Conservation (phyloP, 2,888 invertebrate genomes). For the Athalia cordata region DNA sequence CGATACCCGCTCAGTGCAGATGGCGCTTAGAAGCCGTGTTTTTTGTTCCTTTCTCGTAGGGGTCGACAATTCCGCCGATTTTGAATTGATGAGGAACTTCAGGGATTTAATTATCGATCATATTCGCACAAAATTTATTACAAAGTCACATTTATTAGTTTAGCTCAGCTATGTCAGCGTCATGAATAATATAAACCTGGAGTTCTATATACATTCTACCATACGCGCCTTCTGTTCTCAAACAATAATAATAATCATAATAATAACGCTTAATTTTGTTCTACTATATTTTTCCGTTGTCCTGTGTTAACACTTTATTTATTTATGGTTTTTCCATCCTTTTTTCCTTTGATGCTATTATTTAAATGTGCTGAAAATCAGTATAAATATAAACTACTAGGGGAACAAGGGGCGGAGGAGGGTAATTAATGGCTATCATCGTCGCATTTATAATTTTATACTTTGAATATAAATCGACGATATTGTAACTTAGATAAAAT, state of each 20-base stretch:
- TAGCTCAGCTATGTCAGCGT: constrained; percentile 63
- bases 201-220: constrained; percentile 68
- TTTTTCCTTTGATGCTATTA: constrained; percentile 46
- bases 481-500: constrained; percentile 62
- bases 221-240: constrained; percentile 47
- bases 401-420: constrained; percentile 36
- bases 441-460: constrained; percentile 58
- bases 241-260: constrained; percentile 34
- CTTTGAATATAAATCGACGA: constrained; percentile 55
- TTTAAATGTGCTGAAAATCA: constrained; percentile 66
- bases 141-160: constrained; percentile 69
- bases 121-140: constrained; percentile 57
- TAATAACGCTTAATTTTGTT: constrained; percentile 3
- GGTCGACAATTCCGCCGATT: too few relatives aligned
- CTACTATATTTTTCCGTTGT: constrained; percentile 1
- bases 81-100: too few relatives aligned
- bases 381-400: constrained; percentile 68
- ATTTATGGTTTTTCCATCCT: neutral
- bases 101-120: too few relatives aligned
- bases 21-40: too few relatives aligned
- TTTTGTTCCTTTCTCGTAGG: too few relatives aligned
- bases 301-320: constrained; percentile 50
- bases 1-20: neutral
- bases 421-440: neutral
- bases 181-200: constrained; percentile 65